phyloP scores from a whole-genome alignment of 2,797 vertebrate species.

The Sebastes aleutianus region DNA sequence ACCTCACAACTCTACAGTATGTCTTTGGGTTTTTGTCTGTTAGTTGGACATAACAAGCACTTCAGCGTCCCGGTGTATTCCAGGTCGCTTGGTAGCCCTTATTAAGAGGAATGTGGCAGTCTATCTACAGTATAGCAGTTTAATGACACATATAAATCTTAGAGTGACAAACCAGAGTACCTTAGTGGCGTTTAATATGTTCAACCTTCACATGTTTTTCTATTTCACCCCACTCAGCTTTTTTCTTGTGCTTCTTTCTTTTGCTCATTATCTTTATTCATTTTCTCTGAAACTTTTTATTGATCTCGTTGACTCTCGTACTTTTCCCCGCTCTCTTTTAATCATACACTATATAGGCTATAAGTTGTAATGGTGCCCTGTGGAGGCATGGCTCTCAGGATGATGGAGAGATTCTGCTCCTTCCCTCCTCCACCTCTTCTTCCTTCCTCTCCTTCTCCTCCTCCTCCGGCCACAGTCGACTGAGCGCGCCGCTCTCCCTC shows the following conservation, averaged over 20 bases:
- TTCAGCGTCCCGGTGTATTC: not conserved
- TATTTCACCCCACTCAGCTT: not conserved
- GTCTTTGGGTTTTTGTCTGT: not conserved
- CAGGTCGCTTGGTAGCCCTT: not conserved
- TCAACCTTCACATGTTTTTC: not conserved
- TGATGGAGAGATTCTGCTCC: conserved; percentile 36
- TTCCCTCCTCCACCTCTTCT: not conserved
- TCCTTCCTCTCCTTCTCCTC: not conserved
- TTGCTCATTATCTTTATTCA: conserved; percentile 4
- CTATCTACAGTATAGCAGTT: not conserved
- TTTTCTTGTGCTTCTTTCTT: not conserved
- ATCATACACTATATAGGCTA: conserved; percentile 6
- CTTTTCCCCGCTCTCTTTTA: conserved; percentile 4
- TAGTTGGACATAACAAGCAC: not conserved
- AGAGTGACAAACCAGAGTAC: not conserved
- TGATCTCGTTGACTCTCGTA: not conserved
- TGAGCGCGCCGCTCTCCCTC: not conserved
- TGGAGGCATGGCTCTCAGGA: conserved; percentile 13
- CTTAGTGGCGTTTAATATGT: not conserved
- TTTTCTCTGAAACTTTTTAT: not conserved
- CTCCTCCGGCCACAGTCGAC: not conserved
- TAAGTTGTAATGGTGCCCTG: conserved; percentile 17
- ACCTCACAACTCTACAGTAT: not conserved
- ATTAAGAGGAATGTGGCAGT: not conserved
- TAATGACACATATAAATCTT: conserved; percentile 19